A percentile compares a stretch with the other conserved stretches of the same genome.
Evolutionary conservation across 2,888 invertebrate genomes (phyloP).

Genomic region (Idaea dimidiata): DNA sequence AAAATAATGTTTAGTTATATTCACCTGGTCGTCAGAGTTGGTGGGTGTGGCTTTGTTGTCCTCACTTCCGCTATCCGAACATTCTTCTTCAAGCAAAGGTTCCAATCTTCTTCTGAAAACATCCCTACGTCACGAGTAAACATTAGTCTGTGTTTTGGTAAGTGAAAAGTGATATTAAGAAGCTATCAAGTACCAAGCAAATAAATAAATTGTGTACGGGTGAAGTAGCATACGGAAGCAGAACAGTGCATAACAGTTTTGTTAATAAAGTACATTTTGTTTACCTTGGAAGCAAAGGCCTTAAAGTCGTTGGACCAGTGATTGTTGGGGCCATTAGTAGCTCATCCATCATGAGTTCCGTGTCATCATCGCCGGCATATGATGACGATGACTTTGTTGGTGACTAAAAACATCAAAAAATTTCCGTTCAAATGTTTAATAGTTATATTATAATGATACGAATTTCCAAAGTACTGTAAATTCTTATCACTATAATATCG

Average conservation of each 20-base stretch:
- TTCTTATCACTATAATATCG: background rate
- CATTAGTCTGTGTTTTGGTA: conserved; percentile 34
- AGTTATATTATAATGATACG: too few species aligned
- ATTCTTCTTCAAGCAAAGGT: conserved; percentile 91
- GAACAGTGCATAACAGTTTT: conserved; percentile 12
- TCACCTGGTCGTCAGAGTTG: conserved; percentile 78
- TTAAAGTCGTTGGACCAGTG: conserved; percentile 85
- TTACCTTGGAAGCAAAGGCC: conserved; percentile 86
- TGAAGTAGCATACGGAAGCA: conserved; percentile 17
- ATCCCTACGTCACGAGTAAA: conserved; percentile 56
- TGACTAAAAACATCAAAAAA: conserved; percentile 67
- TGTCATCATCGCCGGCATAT: conserved; percentile 87
- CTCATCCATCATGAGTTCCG: conserved; percentile 91
- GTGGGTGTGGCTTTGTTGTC: conserved; percentile 74
- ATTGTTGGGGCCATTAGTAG: conserved; percentile 88
- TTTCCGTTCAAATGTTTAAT: conserved; percentile 47
- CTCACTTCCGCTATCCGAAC: conserved; percentile 82
- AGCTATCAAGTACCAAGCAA: conserved; percentile 15
- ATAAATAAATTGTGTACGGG: background rate
- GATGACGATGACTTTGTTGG: conserved; percentile 84
- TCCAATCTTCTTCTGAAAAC: conserved; percentile 87
- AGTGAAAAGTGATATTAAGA: conserved; percentile 6
- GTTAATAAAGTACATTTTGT: background rate
- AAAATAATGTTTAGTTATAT: conserved; percentile 42
- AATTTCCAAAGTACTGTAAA: too few species aligned